Evolutionary conservation across 2,888 invertebrate species (phyloP).

Genomic region (Neoscelio sp.): DNA sequence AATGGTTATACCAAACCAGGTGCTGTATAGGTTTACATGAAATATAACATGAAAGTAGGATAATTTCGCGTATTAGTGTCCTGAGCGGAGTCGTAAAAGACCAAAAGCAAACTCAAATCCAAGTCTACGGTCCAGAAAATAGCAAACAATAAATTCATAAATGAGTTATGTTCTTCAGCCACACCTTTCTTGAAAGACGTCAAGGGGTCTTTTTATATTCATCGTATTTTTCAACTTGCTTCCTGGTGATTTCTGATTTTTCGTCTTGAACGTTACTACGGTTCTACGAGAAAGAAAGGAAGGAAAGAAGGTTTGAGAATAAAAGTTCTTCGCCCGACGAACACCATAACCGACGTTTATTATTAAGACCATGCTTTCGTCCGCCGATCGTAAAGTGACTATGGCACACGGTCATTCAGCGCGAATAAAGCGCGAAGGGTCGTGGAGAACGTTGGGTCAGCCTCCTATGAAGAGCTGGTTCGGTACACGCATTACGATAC

Average conservation of each 20-base stretch:
- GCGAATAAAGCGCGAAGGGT: constrained; percentile 64
- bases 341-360: constrained; percentile 69
- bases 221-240: constrained; percentile 24
- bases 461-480: constrained; percentile 42
- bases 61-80: too few relatives aligned
- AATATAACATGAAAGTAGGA: too few relatives aligned
- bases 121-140: too few relatives aligned
- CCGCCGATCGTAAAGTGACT: constrained; percentile 70
- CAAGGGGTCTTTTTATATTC: constrained; percentile 32
- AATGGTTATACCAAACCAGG: too few relatives aligned
- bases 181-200: constrained; percentile 15
- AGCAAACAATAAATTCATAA: too few relatives aligned
- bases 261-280: constrained; percentile 4
- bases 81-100: too few relatives aligned
- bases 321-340: constrained; percentile 60
- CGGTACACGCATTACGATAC: constrained; percentile 48
- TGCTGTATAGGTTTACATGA: too few relatives aligned
- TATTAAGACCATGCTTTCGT: constrained; percentile 71
- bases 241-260: constrained; percentile 33
- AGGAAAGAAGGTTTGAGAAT: constrained; percentile 35
- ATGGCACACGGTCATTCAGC: constrained; percentile 69
- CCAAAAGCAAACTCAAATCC: too few relatives aligned
- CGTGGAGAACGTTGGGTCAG: constrained; percentile 66
- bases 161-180: constrained; percentile 7
- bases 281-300: constrained; percentile 12